Percentiles rank a stretch among this genome's conserved stretches.
Conservation (phyloP, 23 tunicate genomes). For the Ascidia mentula region DNA sequence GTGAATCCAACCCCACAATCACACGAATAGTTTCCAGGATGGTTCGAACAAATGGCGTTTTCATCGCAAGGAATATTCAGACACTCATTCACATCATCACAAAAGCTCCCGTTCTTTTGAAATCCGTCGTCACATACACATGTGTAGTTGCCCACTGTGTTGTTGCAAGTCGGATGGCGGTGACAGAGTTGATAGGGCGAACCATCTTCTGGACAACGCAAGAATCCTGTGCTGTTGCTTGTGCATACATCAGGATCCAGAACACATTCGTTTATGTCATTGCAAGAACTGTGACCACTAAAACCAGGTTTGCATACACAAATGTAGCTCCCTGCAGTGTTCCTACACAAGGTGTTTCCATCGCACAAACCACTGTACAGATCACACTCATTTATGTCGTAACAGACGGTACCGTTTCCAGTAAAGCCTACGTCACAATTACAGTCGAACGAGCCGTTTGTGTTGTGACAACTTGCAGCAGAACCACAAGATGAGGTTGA, state of each 20-base stretch:
- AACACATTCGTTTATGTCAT: not conserved
- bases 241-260: not conserved
- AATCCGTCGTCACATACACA: not conserved
- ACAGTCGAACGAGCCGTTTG: not conserved
- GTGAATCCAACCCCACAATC: not conserved
- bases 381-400: not conserved
- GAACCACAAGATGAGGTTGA: not conserved
- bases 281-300: not conserved
- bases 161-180: not conserved
- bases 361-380: not conserved
- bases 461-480: not conserved
- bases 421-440: not conserved
- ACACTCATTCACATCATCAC: not conserved
- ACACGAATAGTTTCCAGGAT: not conserved
- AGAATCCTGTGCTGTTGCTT: not conserved
- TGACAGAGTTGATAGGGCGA: not conserved
- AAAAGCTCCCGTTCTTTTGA: not conserved
- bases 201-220: not conserved
- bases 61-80: not conserved
- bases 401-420: not conserved
- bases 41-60: not conserved
- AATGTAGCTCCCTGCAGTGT: conserved; percentile 14
- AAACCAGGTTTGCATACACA: conserved; percentile 30
- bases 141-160: not conserved
- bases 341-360: not conserved